Evolutionary conservation across 2,888 invertebrate species (phyloP).

Genomic region (Globia sparganii): DNA sequence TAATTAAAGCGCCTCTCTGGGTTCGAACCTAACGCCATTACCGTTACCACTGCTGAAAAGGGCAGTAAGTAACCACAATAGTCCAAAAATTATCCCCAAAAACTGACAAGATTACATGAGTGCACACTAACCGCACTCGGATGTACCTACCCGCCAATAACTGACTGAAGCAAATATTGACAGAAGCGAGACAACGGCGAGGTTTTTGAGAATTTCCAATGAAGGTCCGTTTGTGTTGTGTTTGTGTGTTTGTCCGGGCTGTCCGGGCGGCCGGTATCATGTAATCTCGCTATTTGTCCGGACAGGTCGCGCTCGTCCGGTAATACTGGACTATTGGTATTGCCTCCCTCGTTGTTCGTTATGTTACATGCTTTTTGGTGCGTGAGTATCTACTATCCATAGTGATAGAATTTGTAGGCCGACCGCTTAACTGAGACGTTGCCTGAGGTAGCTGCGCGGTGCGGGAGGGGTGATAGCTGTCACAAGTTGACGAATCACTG

Average conservation of each 20-base stretch:
- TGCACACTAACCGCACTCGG: conserved; percentile 51
- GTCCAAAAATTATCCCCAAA: background rate
- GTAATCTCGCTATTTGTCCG: conserved; percentile 78
- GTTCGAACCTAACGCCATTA: too few relatives aligned
- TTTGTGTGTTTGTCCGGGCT: conserved; percentile 77
- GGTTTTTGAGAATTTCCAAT: conserved; percentile 89
- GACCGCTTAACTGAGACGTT: too few relatives aligned
- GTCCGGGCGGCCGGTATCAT: conserved; percentile 71
- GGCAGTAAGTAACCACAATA: background rate
- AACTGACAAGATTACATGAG: conserved; percentile 9
- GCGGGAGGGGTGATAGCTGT: too few relatives aligned
- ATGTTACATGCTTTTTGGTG: conserved; percentile 48
- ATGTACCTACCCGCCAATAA: conserved; percentile 86
- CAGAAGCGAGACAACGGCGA: conserved; percentile 84
- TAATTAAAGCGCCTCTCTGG: background rate
- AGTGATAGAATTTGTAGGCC: conserved; percentile 13
- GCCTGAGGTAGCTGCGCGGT: too few relatives aligned
- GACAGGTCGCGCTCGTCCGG: conserved; percentile 59
- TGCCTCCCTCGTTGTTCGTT: conserved; percentile 49
- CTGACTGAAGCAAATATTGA: conserved; percentile 87
- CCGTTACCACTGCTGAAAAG: background rate
- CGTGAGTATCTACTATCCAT: conserved; percentile 27
- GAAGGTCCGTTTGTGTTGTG: conserved; percentile 81
- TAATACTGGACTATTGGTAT: conserved; percentile 62
- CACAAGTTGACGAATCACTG: too few relatives aligned